Base-by-base conservation (phyloP, 2,797 vertebrate species). In the Coracias cyanogaster region DNA sequence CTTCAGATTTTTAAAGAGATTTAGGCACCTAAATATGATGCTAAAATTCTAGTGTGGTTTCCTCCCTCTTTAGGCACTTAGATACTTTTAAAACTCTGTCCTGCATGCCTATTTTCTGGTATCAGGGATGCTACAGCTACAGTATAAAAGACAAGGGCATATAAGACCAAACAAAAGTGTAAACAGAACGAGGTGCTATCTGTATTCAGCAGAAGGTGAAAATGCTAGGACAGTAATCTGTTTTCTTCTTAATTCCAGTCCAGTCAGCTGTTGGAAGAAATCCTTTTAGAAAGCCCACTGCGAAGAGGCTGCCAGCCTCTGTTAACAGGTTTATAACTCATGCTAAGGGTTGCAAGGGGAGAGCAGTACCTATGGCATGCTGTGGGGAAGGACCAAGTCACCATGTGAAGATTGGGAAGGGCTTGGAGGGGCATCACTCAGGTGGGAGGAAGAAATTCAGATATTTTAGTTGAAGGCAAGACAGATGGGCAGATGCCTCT, bases 231-330 rank as follows among this genome's bases (percentile, higher is more conserved):
- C 64, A 78, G 41, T 31, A 49, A 64, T 41, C 11, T 52, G 33
- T 64, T 52, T 41, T 35, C 58, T 31, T 73, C 76, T 69, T 54
- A 33, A 26, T 37, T 80, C 15, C 67, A 69, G 39, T 12, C 33
- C 72, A 82, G 74, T 4, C 52, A 3, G 9, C 5, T 48, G 28
- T 1, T 52, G 82, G 82, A 82, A 85, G 37, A 37, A 87, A 29
- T 15, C 48, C 28, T 13, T 41, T 28, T 0, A 22, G 33, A n/a
- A 69, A 74, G 25, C 26, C 46, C 0, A 0, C 39, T 55, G 35
- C 2, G 37, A 84, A 43, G 43, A 66, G 46, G 39, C 17, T 74
- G 57, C 35, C 54, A 60, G 39, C 31, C 37, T 65, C n/a, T 51
- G 43, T 15, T 78, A 66, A 8, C 33, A 41, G 25, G 7, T 1